Evolutionary conservation across 2,797 vertebrate genomes (phyloP).

Genomic region (Parambassis ranga): DNA sequence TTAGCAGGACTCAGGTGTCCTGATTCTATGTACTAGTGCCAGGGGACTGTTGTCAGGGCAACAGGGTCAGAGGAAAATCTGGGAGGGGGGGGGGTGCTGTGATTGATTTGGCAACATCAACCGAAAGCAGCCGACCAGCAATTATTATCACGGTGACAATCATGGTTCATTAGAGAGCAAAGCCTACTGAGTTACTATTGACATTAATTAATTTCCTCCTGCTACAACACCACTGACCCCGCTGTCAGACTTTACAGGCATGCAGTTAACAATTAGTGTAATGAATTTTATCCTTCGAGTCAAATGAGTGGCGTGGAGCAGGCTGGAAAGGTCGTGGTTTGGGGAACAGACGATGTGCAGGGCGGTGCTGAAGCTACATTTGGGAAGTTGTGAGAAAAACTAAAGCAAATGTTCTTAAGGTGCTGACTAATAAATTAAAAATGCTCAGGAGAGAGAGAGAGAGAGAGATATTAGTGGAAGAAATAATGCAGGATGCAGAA

Average conservation of each 20-base stretch:
- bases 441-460: slow-evolving; percentile 9
- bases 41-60: slow-evolving; percentile 71
- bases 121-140: slow-evolving; percentile 33
- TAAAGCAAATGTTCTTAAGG: neutral
- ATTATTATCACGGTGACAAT: slow-evolving; percentile 44
- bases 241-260: slow-evolving; percentile 31
- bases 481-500: slow-evolving; percentile 28
- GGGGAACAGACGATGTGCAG: neutral
- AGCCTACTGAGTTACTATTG: slow-evolving; percentile 49
- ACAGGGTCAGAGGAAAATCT: slow-evolving; percentile 69
- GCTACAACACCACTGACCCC: slow-evolving; percentile 31
- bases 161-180: slow-evolving; percentile 52
- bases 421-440: slow-evolving; percentile 35
- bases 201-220: slow-evolving; percentile 30
- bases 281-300: slow-evolving; percentile 33
- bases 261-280: slow-evolving; percentile 29
- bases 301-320: slow-evolving; percentile 21
- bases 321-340: neutral
- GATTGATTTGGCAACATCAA: slow-evolving; percentile 63
- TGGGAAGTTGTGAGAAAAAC: neutral
- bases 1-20: slow-evolving; percentile 79
- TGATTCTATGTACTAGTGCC: slow-evolving; percentile 46
- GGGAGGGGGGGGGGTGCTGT: slow-evolving; percentile 28
- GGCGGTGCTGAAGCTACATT: neutral
- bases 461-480: slow-evolving; percentile 16